phyloP scores from a whole-genome alignment of 2,113 vertebrate species.

The Tenebrosternarchus preto region DNA sequence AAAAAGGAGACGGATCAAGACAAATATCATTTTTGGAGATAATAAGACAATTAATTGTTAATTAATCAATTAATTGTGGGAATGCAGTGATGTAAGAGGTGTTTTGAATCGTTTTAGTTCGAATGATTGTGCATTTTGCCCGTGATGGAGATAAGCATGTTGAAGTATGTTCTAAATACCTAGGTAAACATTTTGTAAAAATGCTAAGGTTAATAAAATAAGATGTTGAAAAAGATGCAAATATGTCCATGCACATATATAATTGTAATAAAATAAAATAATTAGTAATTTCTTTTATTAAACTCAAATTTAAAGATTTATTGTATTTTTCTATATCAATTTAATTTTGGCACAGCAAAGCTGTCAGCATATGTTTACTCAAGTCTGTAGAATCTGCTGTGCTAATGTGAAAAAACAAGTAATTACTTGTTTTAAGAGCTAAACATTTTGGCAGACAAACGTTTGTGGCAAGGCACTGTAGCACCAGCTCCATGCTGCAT shows the following conservation, averaged over 20 bases:
- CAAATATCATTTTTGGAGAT: conserved; percentile 69
- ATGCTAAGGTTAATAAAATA: too few species aligned
- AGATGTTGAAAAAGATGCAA: neutral
- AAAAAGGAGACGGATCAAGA: conserved; percentile 69
- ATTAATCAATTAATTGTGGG: conserved; percentile 58
- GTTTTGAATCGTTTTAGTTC: neutral
- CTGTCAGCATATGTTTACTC: too few species aligned
- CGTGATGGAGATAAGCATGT: neutral
- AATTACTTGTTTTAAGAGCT: too few species aligned
- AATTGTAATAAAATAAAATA: too few species aligned
- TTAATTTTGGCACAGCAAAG: too few species aligned
- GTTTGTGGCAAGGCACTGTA: too few species aligned
- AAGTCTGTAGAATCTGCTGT: too few species aligned
- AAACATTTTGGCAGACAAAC: too few species aligned
- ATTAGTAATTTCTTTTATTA: neutral
- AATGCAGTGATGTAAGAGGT: conserved; percentile 25
- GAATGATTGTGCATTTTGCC: neutral
- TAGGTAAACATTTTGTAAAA: neutral
- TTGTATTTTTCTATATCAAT: neutral
- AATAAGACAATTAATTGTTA: conserved; percentile 56
- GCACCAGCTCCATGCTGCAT: neutral
- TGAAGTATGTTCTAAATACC: neutral
- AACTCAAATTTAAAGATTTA: too few species aligned
- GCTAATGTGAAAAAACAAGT: too few species aligned
- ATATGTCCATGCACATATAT: too few species aligned